Evolutionary conservation across 2,888 invertebrate genomes (phyloP), one percentile per base, ranked within the genome.

Genomic region (Lasioglossum calceatum): DNA sequence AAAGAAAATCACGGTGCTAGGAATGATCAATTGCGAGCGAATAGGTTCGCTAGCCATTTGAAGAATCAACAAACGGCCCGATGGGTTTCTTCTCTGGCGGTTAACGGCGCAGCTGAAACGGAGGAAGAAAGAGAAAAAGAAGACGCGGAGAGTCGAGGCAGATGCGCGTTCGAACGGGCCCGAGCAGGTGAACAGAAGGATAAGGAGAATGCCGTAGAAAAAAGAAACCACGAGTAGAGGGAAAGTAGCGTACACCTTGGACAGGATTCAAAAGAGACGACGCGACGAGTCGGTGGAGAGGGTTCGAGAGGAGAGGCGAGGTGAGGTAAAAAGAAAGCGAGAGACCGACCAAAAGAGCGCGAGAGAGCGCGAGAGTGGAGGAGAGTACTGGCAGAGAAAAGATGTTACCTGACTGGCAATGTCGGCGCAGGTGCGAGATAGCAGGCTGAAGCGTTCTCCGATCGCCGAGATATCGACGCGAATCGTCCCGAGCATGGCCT

Each of bases 401-500:
- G 12, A 70, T 64, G 95, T 95, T 91, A 96, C 96, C 96, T 96
- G 96, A 81, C 96, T 96, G 14, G 95, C 93, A 23, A 96, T 93
- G 76, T 96, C 95, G 71, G 95, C 94, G 89, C 96, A 95, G 82
- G 95, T 95, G 14, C 94, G 92, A 39, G 96, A 95, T 72, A 96
- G 93, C 82, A 94, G 93, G 76, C 94, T 93, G 76, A 93, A 92
- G 54, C 94, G 94, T 81, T 94, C 94, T 84, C 95, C 94, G 50
- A 92, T 90, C 23, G 94, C 93, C 14, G 92, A 91, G 72, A 95
- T 92, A 87, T 95, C 95, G 16, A 92, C 85, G 4, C 93, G 93
- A 54, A 95, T 91, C 42, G 94, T 93, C 4, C 93, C 93, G 54
- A 95, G 88, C 5, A 92, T 89, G 0, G 94, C 94, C 75, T 95